phyloP scores from a whole-genome alignment of 2,797 vertebrate genomes.

The Eupleurogrammus muticus region DNA sequence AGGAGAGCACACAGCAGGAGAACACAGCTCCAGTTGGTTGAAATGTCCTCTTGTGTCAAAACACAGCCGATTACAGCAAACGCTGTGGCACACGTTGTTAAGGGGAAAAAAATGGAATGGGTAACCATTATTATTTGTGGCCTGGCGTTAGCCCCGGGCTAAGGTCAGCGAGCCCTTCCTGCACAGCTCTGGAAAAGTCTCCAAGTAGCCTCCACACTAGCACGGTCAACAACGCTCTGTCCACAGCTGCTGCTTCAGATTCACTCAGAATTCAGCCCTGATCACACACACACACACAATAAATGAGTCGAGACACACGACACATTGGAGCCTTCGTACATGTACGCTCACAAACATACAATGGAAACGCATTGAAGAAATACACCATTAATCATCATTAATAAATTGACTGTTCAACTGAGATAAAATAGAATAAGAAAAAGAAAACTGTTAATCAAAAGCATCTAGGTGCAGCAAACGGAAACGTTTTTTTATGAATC shows the following conservation, averaged over 20 bases:
- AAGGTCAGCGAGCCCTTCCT: conserved; percentile 28
- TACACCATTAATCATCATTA: no score
- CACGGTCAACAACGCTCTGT: conserved; percentile 56
- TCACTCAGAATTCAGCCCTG: conserved; percentile 21
- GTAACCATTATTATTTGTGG: conserved; percentile 25
- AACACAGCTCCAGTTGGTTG: background rate
- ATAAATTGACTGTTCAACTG: no score
- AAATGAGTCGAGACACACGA: conserved; percentile 36
- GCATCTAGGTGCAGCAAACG: no score
- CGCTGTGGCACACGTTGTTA: background rate
- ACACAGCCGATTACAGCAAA: background rate
- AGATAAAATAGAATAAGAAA: no score
- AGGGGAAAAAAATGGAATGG: conserved; percentile 1
- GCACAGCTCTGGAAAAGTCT: conserved; percentile 15
- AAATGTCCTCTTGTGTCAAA: background rate
- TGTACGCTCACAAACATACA: background rate
- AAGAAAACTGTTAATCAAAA: no score
- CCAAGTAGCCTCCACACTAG: conserved; percentile 36
- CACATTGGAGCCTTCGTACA: background rate
- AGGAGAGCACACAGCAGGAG: conserved; percentile 20
- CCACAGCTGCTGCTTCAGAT: conserved; percentile 50
- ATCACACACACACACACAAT: conserved; percentile 26
- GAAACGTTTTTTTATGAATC: no score
- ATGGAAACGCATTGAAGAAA: no score
- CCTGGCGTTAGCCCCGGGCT: conserved; percentile 2